Conservation (phyloP, 2,113 vertebrate genomes). For the Halcyon malimbica region DNA sequence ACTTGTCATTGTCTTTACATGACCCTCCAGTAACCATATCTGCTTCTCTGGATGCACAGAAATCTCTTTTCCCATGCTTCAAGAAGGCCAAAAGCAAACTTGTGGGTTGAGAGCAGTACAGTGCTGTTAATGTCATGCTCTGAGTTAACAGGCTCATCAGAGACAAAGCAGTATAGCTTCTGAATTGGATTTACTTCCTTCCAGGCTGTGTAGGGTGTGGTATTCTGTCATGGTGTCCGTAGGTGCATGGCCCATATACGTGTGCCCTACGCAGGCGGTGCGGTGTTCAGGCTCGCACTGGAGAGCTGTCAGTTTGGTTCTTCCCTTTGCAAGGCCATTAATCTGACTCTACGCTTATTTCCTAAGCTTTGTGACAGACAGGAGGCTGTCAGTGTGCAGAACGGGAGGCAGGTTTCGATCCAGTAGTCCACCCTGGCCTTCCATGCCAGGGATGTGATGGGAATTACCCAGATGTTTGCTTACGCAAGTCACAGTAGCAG, state of each 20-base stretch:
- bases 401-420: background rate
- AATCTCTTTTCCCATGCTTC: background rate
- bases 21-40: background rate
- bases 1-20: background rate
- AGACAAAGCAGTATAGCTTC: background rate
- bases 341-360: background rate
- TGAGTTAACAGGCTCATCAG: background rate
- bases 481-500: background rate
- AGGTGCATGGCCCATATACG: too few species aligned
- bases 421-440: background rate
- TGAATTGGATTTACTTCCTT: background rate
- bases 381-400: background rate
- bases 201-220: rapidly evolving
- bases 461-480: background rate
- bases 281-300: background rate
- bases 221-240: background rate
- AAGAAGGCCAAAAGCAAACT: background rate
- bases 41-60: background rate
- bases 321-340: background rate
- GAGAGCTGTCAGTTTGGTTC: background rate
- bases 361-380: background rate
- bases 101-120: background rate
- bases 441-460: too few species aligned
- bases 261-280: background rate
- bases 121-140: background rate